These are phyloP conservation scores for Chrysopa pallens DNA, from an alignment of 1,140 invertebrate species.

Conservation along the genomic window DNA sequence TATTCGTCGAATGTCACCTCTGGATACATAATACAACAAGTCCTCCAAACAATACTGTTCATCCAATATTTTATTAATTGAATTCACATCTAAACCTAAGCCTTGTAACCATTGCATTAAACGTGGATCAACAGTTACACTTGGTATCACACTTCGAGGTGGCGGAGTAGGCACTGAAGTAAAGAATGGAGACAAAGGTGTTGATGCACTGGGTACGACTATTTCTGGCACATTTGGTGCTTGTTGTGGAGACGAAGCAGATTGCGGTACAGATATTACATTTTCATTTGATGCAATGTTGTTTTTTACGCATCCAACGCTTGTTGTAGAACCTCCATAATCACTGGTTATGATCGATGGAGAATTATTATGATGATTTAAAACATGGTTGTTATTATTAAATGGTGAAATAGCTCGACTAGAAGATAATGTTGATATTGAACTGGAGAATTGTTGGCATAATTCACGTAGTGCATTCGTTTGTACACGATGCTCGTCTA, in stretches of 20 bases:
- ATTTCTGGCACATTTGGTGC: slow-evolving; percentile 12
- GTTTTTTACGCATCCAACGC: slow-evolving; percentile 12
- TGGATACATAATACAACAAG: slow-evolving; percentile 48
- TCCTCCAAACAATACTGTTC: slow-evolving; percentile 68
- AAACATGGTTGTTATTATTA: no score
- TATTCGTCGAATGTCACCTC: slow-evolving; percentile 57
- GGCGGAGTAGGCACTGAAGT: slow-evolving; percentile 9
- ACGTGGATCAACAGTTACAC: slow-evolving; percentile 18
- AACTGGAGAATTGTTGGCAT: slow-evolving; percentile 21
- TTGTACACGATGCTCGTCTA: slow-evolving; percentile 50
- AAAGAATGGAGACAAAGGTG: slow-evolving; percentile 4
- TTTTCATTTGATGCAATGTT: slow-evolving; percentile 8
- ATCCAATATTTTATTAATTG: slow-evolving; percentile 39
- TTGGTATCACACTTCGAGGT: slow-evolving; percentile 19
- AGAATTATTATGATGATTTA: no score
- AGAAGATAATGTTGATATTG: neutral
- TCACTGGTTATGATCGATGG: neutral
- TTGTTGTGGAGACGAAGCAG: slow-evolving; percentile 9
- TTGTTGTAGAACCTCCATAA: slow-evolving; percentile 1
- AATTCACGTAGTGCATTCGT: slow-evolving; percentile 26
- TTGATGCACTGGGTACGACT: slow-evolving; percentile 1
- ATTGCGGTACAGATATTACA: slow-evolving; percentile 9
- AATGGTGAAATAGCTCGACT: slow-evolving; percentile 2
- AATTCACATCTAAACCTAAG: slow-evolving; percentile 33
- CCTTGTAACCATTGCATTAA: slow-evolving; percentile 37